A percentile compares a stretch with the other conserved stretches of the same genome.
phyloP scores from a whole-genome alignment of 2,797 vertebrate genomes.

The Ptychadena robeensis region DNA sequence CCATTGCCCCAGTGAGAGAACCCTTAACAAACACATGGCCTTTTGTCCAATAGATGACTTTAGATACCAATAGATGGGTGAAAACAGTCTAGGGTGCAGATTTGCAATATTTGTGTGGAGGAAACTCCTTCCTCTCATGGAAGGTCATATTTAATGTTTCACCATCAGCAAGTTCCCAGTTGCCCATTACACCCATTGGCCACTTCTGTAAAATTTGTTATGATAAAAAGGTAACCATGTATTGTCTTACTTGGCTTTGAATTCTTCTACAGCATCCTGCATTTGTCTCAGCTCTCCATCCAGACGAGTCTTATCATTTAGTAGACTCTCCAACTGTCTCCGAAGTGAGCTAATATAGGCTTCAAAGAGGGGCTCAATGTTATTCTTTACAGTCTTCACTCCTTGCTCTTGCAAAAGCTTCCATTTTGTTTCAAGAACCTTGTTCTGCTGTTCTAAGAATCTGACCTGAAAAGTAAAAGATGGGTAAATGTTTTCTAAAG shows the following conservation, averaged over 20 bases:
- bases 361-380: conserved; percentile 88
- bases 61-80: no score
- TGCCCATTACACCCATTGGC: no score
- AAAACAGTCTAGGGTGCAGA: no score
- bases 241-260: conserved; percentile 87
- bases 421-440: conserved; percentile 96
- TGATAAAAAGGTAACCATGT: no score
- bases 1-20: no score
- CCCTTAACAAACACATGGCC: no score
- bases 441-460: conserved; percentile 95
- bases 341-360: conserved; percentile 84
- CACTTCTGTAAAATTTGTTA: no score
- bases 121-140: no score
- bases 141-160: no score
- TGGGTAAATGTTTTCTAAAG: background rate
- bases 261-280: conserved; percentile 90
- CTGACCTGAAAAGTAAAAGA: conserved; percentile 79
- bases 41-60: no score
- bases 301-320: conserved; percentile 84
- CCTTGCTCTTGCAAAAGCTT: conserved; percentile 85
- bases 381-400: conserved; percentile 78
- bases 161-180: no score
- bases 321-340: conserved; percentile 82
- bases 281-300: conserved; percentile 86
- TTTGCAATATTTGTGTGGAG: no score